phyloP scores from a whole-genome alignment of 2,113 vertebrate genomes.

The Gobio gobio region DNA sequence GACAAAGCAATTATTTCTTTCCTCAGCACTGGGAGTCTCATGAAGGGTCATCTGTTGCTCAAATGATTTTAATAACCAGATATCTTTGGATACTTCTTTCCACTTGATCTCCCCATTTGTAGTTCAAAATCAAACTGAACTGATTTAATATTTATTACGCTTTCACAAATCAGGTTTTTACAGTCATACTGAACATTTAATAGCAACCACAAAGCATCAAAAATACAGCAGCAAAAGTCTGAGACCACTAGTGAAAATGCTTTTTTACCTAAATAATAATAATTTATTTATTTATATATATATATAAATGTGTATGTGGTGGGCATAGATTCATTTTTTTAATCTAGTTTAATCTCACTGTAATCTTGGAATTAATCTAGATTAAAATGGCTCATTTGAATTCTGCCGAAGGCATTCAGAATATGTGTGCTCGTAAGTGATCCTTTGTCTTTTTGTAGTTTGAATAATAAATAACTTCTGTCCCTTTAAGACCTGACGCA shows the following conservation, averaged over 20 bases:
- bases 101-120: neutral
- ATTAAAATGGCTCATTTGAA: no score
- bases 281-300: no score
- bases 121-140: constrained; percentile 26
- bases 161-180: neutral
- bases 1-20: constrained; percentile 17
- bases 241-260: neutral
- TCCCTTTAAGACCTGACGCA: no score
- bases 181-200: neutral
- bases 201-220: neutral
- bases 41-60: neutral
- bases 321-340: no score
- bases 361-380: no score
- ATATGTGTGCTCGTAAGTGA: no score
- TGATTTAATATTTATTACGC: neutral
- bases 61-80: neutral
- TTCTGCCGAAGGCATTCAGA: no score
- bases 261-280: no score
- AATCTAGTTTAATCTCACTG: no score
- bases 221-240: neutral
- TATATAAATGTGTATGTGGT: no score
- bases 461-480: no score
- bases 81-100: neutral
- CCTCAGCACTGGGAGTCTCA: neutral
- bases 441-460: no score